Base-by-base conservation (phyloP, 2,888 invertebrate species). In the Lagria hirta region DNA sequence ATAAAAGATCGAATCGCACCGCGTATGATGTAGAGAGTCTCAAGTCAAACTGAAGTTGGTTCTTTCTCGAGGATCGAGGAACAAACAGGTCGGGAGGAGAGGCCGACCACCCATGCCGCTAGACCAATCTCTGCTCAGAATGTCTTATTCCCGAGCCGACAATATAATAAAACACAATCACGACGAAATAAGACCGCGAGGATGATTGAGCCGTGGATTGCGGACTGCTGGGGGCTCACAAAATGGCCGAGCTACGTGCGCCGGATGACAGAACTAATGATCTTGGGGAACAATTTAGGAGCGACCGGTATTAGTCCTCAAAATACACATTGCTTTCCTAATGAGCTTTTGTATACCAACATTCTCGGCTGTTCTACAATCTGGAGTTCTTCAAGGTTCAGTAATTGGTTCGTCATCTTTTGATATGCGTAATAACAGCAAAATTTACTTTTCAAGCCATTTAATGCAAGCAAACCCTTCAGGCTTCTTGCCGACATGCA, bases 81-180 rank as follows among this genome's bases (percentile, higher is more conserved):
- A n/a, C n/a, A n/a, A 50, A 43, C 54, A 50, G 53, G 53, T 48
- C 51, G 49, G 51, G 52, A 54, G 53, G 52, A 48, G 56, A 58
- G 58, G 55, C 55, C 68, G 71, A 71, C 71, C 71, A 71, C 71
- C 71, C 71, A 71, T 65, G 68, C 69, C 63, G 68, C 66, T 66
- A 70, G 70, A 70, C 70, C 71, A 71, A 71, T 71, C 71, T 70
- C 68, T 58, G 68, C 66, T 58, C 68, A 69, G 69, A 69, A 70
- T 69, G 71, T 71, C 71, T 71, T 70, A 71, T 68, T 71, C 68
- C 65, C 66, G 65, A 57, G 51, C 65, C 63, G 69, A 67, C 69
- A 66, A 67, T 66, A 67, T 68, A 70, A 69, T 69, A 69, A 70
- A 70, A 68, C 66, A 68, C 68, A 68, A 68, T 69, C 69, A 67